Percentiles rank a stretch among this genome's conserved stretches.
These are phyloP conservation scores for Drosophila novamexicana DNA, from an alignment of 1,140 invertebrate species.

Conservation along the genomic window DNA sequence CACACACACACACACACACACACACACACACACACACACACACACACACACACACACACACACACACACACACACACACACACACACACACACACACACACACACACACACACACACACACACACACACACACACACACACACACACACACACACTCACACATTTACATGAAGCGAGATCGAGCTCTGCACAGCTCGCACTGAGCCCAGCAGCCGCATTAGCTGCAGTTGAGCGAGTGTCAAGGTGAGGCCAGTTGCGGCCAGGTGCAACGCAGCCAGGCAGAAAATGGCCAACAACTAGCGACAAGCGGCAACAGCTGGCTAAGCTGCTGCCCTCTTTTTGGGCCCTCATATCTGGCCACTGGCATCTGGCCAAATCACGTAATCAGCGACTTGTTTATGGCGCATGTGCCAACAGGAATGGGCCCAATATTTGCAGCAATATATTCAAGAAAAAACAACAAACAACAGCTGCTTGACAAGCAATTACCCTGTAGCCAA, in stretches of 20 bases:
- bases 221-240: slow-evolving; percentile 78
- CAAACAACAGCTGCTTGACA: not conserved
- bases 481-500: not conserved
- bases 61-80: too few relatives aligned
- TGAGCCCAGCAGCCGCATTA: slow-evolving; percentile 56
- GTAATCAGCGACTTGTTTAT: slow-evolving; percentile 79
- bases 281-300: slow-evolving; percentile 67
- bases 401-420: slow-evolving; percentile 71
- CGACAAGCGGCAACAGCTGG: slow-evolving; percentile 8
- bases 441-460: slow-evolving; percentile 31
- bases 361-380: slow-evolving; percentile 79
- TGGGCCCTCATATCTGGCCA: slow-evolving; percentile 34
- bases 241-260: slow-evolving; percentile 77
- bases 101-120: not conserved
- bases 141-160: not conserved
- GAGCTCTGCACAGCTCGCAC: not conserved
- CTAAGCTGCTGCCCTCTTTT: slow-evolving; percentile 26
- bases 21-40: too few relatives aligned
- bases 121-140: not conserved
- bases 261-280: slow-evolving; percentile 66
- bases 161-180: too few relatives aligned
- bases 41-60: not conserved
- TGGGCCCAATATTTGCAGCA: slow-evolving; percentile 13
- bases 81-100: not conserved
- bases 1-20: not conserved